A percentile compares a stretch with the other conserved stretches of the same genome.
These are phyloP conservation scores for Chaenocephalus aceratus DNA, from an alignment of 2,113 vertebrate genomes.

Conservation along the genomic window DNA sequence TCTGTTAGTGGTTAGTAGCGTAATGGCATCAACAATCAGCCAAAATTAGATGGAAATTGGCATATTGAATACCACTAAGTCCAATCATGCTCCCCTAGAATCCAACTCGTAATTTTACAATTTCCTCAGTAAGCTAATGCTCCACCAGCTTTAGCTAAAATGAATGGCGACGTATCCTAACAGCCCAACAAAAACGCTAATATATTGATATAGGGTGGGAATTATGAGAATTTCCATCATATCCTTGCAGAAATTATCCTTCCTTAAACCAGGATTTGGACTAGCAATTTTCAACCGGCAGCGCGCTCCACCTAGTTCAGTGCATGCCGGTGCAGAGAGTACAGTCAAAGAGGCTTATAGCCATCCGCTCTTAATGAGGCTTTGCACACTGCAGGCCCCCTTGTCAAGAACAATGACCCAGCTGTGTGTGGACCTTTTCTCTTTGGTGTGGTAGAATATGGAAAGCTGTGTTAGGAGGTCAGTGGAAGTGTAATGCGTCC, in stretches of 20 bases:
- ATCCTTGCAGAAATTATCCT: not conserved
- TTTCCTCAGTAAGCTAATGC: constrained; percentile 5
- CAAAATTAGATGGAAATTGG: too few species aligned
- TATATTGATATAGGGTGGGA: constrained; percentile 14
- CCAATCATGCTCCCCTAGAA: too few species aligned
- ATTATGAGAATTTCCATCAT: constrained; percentile 1
- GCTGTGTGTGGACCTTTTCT: constrained; percentile 60
- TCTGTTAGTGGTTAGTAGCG: too few species aligned
- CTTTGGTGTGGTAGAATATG: constrained; percentile 25
- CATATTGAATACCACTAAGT: too few species aligned
- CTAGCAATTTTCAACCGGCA: not conserved
- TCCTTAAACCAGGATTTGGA: constrained; percentile 50
- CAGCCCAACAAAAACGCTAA: constrained; percentile 11
- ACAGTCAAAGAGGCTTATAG: constrained; percentile 75
- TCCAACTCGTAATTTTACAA: not conserved
- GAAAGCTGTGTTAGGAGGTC: constrained; percentile 52
- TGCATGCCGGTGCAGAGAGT: constrained; percentile 51
- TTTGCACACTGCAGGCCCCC: constrained; percentile 57
- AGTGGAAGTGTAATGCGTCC: constrained; percentile 36
- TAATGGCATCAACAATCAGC: too few species aligned
- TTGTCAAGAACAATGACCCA: constrained; percentile 68
- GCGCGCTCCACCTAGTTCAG: constrained; percentile 54
- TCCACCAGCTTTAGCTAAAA: not conserved
- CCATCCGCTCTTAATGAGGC: constrained; percentile 65
- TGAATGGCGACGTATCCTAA: not conserved